phyloP scores from a whole-genome alignment of 2,888 invertebrate species.

The Drosophila cyrtoloma region DNA sequence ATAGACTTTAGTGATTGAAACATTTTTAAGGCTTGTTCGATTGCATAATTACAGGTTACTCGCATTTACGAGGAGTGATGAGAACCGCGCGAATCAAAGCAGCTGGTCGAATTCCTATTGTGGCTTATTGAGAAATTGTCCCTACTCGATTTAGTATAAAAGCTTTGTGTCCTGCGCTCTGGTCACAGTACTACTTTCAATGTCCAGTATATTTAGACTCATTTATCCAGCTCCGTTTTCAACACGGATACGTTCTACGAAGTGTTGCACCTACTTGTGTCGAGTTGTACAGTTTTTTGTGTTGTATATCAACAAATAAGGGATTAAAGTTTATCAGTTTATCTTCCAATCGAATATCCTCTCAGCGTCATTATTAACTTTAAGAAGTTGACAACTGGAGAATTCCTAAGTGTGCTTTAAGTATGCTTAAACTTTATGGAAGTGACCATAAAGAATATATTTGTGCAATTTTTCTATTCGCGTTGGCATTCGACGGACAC shows the following conservation, averaged over 20 bases:
- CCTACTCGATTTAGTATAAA: neutral
- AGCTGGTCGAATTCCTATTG: conserved; percentile 43
- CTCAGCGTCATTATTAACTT: conserved; percentile 25
- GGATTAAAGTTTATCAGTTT: neutral
- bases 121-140: conserved; percentile 14
- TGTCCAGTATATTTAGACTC: conserved; percentile 21
- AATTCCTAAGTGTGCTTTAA: conserved; percentile 47
- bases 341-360: conserved; percentile 40
- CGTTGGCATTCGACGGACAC: neutral
- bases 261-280: conserved; percentile 29
- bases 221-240: conserved; percentile 38
- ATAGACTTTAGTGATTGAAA: conserved; percentile 15
- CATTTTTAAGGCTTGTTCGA: neutral
- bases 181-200: neutral
- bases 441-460: conserved; percentile 20
- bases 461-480: neutral
- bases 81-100: neutral
- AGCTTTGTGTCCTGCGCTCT: too few relatives aligned
- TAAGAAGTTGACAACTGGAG: conserved; percentile 24
- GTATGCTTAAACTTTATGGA: conserved; percentile 38
- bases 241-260: conserved; percentile 25
- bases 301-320: conserved; percentile 32
- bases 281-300: conserved; percentile 30
- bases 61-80: neutral
- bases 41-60: neutral